Conservation (phyloP, 2,113 vertebrate genomes). For the Noturus placidus region DNA sequence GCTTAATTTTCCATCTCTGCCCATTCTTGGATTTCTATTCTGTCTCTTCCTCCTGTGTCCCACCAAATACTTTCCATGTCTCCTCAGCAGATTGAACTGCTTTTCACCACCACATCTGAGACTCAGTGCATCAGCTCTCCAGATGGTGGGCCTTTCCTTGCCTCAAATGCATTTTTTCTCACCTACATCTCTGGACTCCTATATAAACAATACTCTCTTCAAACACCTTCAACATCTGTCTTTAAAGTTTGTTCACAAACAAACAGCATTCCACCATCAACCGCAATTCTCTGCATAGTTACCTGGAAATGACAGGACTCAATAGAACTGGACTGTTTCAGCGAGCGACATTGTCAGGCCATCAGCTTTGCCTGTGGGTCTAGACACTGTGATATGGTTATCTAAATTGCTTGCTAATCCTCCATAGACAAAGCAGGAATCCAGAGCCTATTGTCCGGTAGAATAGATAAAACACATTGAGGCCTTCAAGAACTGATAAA, state of each 20-base stretch:
- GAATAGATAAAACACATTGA: slow-evolving; percentile 61
- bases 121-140: slow-evolving; percentile 24
- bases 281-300: slow-evolving; percentile 49
- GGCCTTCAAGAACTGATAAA: slow-evolving; percentile 67
- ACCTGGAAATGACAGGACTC: slow-evolving; percentile 37
- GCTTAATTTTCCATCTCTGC: neutral
- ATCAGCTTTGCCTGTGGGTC: slow-evolving; percentile 55
- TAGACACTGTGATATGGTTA: slow-evolving; percentile 69
- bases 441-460: slow-evolving; percentile 63
- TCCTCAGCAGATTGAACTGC: slow-evolving; percentile 18
- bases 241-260: slow-evolving; percentile 55
- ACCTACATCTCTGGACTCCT: neutral
- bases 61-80: slow-evolving; percentile 34
- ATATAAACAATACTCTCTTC: neutral
- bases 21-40: neutral
- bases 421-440: slow-evolving; percentile 59
- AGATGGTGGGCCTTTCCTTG: slow-evolving; percentile 25
- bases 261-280: slow-evolving; percentile 43
- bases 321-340: slow-evolving; percentile 61
- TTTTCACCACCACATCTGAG: slow-evolving; percentile 32
- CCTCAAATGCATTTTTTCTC: slow-evolving; percentile 9
- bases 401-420: slow-evolving; percentile 66
- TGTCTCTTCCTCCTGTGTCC: neutral
- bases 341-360: slow-evolving; percentile 44
- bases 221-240: slow-evolving; percentile 43